Base-by-base conservation (phyloP, 2,113 vertebrate genomes). In the Progne subis region DNA sequence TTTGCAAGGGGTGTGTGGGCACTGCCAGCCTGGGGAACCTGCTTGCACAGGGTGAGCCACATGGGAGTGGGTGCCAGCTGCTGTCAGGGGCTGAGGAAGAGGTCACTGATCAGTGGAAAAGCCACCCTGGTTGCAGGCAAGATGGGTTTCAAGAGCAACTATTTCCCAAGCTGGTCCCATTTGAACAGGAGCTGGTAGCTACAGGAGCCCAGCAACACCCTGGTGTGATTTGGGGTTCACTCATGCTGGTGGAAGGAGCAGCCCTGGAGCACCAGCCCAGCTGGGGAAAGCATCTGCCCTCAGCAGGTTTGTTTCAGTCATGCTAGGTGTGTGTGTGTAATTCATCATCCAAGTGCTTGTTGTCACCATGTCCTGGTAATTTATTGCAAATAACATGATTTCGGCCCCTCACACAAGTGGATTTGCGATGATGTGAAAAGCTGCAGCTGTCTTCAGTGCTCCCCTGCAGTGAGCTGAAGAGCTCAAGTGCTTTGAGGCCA, bases 401-500 rank as follows among this genome's bases (percentile, higher is more conserved):
- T 85, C 68, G 57, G 67, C 67, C 85, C 82, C 67, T 9, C 43
- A 43, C 2, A 3, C 67, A 69, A 92, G 85, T 4, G 5, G 70
- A 28, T 83, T 91, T 71, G 49, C 0, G 8, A 60, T 90, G 96
- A 96, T 0, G 7, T 0, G 14, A 88, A 96, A 94, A 95, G 88
- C 92, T 93, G 85, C 90, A 90, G 88, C 90, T 94, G 90, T 95
- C 85, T 82, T 74, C 94, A 80, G 79, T 34, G 85, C 82, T 96
- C 69, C 64, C 55, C 88, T 74, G 85, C 76, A 90, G 82, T 34
- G 41, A 88, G 50, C 90, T 88, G 94, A 87, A 82, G 59, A 85
- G 90, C 63, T 88, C 8, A 4, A 71, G 50, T 39, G 57, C 84
- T 77, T 91, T 8, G 2, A 90, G 82, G 55, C 75, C 9, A 0